Base-by-base conservation (phyloP, 2,888 invertebrate genomes). In the Xanthostigma xanthostigma region DNA sequence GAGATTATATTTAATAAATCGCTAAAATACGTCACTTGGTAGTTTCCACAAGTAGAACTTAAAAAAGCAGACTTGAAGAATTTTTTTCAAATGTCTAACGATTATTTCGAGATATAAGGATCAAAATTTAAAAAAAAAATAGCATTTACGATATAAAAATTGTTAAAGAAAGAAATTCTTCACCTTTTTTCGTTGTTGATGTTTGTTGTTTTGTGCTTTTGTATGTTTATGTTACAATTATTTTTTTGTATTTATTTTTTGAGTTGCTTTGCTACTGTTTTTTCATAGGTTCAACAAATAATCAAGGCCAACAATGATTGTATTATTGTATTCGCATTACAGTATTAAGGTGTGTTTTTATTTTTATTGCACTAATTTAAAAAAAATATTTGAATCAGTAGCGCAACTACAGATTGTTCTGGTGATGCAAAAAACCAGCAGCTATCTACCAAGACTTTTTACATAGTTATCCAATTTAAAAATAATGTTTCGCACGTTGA, bases 1-100 rank as follows among this genome's bases (percentile, higher is more conserved):
- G 77, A 74, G 78, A 70, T n/a, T 17, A 44, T 36, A 39, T 45
- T 38, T 44, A 41, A 48, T 46, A 38, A 36, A 49, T 51, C 50
- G 42, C 44, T 27, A 27, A 3, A 6, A 41, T 39, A 9, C 41
- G 27, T 46, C 3, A 27, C 6, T 27, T 27, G 5, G 27, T 27
- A 27, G 27, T 46, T 13, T 47, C 34, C 12, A 27, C 41, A 44
- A 41, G 36, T 36, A 38, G 44, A 50, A 41, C 42, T 43, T n/a
- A n/a, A n/a, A 33, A 39, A 14, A 49, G 10, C 45, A 13, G 34
- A 44, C 38, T 12, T 45, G 27, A 36, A 36, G 41, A 9, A 34
- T 50, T 36, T 48, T 41, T 42, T 27, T 36, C 35, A 27, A 37
- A 33, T 43, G 43, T 36, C 12, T 40, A 45, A 40, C 36, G 45